Conservation (phyloP, 2,113 vertebrate genomes). For the Montifringilla adamsi region DNA sequence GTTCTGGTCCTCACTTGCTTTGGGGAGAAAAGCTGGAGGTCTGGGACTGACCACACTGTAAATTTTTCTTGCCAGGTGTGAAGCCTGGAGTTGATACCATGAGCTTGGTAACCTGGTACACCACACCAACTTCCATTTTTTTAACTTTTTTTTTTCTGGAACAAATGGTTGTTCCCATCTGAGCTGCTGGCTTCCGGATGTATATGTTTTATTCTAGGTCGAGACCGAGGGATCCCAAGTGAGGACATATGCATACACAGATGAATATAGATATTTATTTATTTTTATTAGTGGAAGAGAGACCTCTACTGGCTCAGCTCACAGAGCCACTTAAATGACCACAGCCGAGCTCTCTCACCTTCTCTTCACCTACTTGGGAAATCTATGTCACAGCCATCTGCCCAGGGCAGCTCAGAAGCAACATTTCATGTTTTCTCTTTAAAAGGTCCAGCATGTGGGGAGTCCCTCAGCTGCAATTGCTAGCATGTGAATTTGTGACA, state of each 20-base stretch:
- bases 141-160: neutral
- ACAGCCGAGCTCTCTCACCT: accelerated
- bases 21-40: neutral
- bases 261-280: neutral
- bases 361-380: neutral
- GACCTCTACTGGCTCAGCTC: constrained; percentile 70
- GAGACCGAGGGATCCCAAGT: neutral
- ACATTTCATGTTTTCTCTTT: neutral
- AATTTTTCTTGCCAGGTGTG: neutral
- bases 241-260: neutral
- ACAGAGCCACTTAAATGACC: neutral
- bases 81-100: neutral
- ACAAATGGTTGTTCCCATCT: neutral
- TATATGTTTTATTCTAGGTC: neutral
- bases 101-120: neutral
- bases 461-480: neutral
- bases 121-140: neutral
- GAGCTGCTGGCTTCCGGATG: neutral
- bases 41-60: neutral
- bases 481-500: neutral
- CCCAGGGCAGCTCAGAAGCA: neutral
- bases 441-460: neutral
- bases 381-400: neutral
- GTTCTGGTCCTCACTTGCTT: neutral
- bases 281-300: constrained; percentile 57